Evolutionary conservation across 2,888 invertebrate species (phyloP), one percentile per base, ranked within the genome.

Genomic region (Neoaliturus tenellus): DNA sequence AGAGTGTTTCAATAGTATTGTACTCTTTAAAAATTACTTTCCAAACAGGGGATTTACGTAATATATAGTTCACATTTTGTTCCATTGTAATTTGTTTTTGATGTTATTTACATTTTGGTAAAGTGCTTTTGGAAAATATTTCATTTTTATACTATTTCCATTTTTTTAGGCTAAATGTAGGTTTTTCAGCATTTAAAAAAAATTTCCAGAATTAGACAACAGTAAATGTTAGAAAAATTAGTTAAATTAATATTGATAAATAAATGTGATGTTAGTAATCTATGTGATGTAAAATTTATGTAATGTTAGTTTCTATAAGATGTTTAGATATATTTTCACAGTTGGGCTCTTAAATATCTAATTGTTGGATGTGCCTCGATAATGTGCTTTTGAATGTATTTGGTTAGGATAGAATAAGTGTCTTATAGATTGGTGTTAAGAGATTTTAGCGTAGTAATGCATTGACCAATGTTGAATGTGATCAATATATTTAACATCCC

Each of bases 281-380:
- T 14, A 62, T 62, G 62, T 62, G 62, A 62, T 62, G 62, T 62
- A 31, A 31, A 28, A 28, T 62, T 62, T 62, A 62, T 62, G 62
- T 62, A 62, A 31, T 62, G 55, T 55, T 55, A 62, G 62, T 31
- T 51, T 28, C 17, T 28, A 62, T 62, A 62, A 62, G 31, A 62
- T 62, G 62, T 62, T 31, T 62, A 62, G 62, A 62, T 12, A 62
- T 62, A 62, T 62, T 62, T 62, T 62, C 31, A 62, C 25, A 62
- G 62, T 62, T 62, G 17, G 14, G 28, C 62, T 62, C 62, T 62
- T 28, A 14, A 62, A 71, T 35, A 67, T 71, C 39, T 71, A 8
- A 35, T 71, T 71, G 35, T 71, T 71, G n/a, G 39, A 71, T 71
- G 71, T 71, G 71, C 71, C 71, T 71, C 17, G 17, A 71, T n/a